Percentiles rank a stretch among this genome's conserved stretches.
These are phyloP conservation scores for Latrodectus geometricus DNA, from an alignment of 1,140 invertebrate genomes.

Conservation along the genomic window DNA sequence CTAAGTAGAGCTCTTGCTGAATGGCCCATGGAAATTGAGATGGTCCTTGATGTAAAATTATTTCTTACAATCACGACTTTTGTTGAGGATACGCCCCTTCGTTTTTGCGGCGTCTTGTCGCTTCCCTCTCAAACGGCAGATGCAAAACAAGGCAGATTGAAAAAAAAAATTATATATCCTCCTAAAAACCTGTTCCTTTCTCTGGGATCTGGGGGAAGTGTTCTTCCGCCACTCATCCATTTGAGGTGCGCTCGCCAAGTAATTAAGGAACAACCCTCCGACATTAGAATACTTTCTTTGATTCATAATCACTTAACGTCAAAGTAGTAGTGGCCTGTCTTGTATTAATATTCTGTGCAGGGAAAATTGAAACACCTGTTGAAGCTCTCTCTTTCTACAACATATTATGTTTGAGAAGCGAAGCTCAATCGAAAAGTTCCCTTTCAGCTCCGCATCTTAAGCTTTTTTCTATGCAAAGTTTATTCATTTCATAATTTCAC, in stretches of 20 bases:
- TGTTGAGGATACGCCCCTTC: conserved; percentile 38
- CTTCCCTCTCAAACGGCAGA: conserved; percentile 31
- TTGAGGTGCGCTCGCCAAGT: not conserved
- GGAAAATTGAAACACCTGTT: conserved; percentile 7
- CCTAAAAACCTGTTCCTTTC: conserved; percentile 23
- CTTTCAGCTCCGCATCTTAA: not conserved
- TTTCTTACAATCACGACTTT: conserved; percentile 48
- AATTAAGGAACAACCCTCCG: conserved; percentile 10
- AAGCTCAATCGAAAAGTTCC: not conserved
- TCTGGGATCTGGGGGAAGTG: conserved; percentile 10
- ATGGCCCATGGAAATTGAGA: no score
- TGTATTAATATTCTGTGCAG: conserved; percentile 23
- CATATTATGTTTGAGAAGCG: not conserved
- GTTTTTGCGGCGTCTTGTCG: conserved; percentile 31
- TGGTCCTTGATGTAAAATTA: conserved; percentile 27
- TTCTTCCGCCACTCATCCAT: not conserved
- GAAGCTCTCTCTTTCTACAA: not conserved
- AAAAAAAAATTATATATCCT: conserved; percentile 28
- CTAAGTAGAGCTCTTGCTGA: no score
- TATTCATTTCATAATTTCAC: no score
- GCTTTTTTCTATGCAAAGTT: no score
- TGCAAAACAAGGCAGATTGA: conserved; percentile 11
- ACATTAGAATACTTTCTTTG: conserved; percentile 13
- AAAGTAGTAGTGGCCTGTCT: conserved; percentile 9
- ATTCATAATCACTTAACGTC: conserved; percentile 52